Percentiles rank a stretch among this genome's conserved stretches.
Conservation (phyloP, 2,888 invertebrate species). For the Nymphalis polychloros region DNA sequence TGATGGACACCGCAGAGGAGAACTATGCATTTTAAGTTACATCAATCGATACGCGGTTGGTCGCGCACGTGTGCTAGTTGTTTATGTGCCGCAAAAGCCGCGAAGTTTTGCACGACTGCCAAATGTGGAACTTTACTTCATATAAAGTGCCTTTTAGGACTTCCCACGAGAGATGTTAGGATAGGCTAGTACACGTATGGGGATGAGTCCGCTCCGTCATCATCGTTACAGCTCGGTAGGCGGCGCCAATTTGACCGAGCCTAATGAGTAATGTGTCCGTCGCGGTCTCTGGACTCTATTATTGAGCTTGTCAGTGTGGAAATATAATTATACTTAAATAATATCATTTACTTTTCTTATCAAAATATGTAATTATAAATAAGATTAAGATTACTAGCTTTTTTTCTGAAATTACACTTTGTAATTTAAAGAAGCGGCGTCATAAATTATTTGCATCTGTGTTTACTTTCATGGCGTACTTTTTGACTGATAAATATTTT, state of each 20-base stretch:
- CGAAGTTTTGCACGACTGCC: conserved; percentile 74
- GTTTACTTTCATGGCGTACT: conserved; percentile 52
- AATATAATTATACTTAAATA: conserved; percentile 9
- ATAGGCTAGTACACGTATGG: conserved; percentile 62
- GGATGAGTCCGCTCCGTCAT: conserved; percentile 66
- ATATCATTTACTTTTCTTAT: not conserved
- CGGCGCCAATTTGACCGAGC: conserved; percentile 68
- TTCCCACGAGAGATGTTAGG: conserved; percentile 73
- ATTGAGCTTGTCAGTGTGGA: conserved; percentile 7
- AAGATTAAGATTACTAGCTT: not conserved
- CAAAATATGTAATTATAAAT: not conserved
- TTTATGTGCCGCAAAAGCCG: conserved; percentile 78
- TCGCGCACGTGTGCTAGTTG: conserved; percentile 72
- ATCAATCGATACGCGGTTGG: conserved; percentile 76
- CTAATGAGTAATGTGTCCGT: conserved; percentile 65
- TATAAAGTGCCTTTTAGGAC: conserved; percentile 70
- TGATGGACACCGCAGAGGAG: conserved; percentile 71
- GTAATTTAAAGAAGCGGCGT: not conserved
- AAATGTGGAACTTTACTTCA: conserved; percentile 65
- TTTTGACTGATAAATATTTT: conserved; percentile 71
- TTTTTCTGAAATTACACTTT: not conserved
- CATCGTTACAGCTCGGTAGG: conserved; percentile 73
- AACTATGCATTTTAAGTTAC: conserved; percentile 76
- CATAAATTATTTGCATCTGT: conserved; percentile 6
- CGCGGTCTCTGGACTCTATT: conserved; percentile 43